These are phyloP conservation scores for Macrotis lagotis DNA, from an alignment of 2,113 vertebrate genomes.

Conservation along the genomic window DNA sequence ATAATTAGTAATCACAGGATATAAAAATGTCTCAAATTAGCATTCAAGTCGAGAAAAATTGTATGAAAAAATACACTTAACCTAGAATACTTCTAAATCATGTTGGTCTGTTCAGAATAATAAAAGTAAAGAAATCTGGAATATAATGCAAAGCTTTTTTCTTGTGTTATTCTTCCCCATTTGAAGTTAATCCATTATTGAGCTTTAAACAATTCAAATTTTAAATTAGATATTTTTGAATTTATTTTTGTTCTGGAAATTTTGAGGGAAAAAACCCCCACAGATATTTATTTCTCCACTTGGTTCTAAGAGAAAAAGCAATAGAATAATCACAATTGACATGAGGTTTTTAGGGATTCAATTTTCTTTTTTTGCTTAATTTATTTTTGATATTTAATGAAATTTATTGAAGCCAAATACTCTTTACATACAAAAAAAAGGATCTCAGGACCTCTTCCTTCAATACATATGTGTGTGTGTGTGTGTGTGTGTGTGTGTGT, in stretches of 20 bases:
- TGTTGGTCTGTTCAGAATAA: not conserved
- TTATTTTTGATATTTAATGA: not conserved
- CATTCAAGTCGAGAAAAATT: slow-evolving; percentile 34
- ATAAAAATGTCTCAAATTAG: not conserved
- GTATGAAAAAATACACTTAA: not conserved
- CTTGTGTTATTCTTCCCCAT: not conserved
- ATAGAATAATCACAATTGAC: slow-evolving; percentile 33
- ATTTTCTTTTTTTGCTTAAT: not conserved
- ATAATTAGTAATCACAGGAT: slow-evolving; percentile 42
- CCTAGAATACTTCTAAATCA: not conserved
- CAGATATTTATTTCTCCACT: slow-evolving; percentile 38
- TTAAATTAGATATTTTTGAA: not conserved
- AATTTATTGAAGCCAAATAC: not conserved
- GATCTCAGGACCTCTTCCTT: not conserved
- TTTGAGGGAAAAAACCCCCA: slow-evolving; percentile 5
- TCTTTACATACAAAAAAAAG: not conserved
- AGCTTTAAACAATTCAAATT: slow-evolving; percentile 32
- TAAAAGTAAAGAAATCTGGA: not conserved
- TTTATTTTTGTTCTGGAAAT: slow-evolving; percentile 49
- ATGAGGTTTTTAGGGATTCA: not conserved
- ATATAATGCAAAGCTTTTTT: not conserved
- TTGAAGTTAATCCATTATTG: not conserved
- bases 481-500: no score
- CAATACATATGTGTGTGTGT: not conserved
- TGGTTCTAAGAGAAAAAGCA: slow-evolving; percentile 14